Evolutionary conservation across 1,140 invertebrate species (phyloP).

Genomic region (Conus betulinus): DNA sequence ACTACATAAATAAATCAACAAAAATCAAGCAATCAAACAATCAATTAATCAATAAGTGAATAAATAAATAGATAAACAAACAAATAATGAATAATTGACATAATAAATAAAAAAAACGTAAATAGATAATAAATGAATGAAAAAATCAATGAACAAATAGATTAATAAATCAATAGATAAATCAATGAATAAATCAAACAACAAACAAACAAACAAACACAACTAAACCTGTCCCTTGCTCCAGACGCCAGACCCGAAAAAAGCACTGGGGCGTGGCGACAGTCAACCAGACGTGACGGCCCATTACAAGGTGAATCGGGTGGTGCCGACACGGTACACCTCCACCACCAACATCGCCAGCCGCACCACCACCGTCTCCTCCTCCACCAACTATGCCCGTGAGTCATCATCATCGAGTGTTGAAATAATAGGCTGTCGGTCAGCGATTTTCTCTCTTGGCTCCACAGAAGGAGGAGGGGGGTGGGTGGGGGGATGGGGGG

Average conservation of each 20-base stretch:
- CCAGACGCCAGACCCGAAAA: background rate
- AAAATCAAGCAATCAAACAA: too few species aligned
- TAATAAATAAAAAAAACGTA: too few species aligned
- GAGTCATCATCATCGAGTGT: background rate
- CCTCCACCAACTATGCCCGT: constrained; percentile 1
- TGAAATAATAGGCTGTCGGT: background rate
- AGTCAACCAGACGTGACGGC: background rate
- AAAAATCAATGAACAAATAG: too few species aligned
- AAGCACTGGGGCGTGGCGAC: background rate
- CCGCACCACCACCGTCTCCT: background rate
- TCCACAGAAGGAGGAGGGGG: background rate
- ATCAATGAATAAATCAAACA: too few species aligned
- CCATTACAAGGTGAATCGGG: background rate
- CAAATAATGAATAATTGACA: too few species aligned
- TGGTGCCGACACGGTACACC: constrained; percentile 25
- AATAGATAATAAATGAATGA: too few species aligned
- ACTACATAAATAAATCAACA: too few species aligned
- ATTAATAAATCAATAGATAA: too few species aligned
- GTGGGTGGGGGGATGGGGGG: too few species aligned
- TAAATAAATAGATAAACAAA: too few species aligned
- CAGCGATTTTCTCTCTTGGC: background rate
- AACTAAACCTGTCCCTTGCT: background rate
- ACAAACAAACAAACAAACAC: too few species aligned
- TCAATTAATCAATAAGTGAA: too few species aligned
- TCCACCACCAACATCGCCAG: constrained; percentile 21